Evolutionary conservation across 1,140 invertebrate genomes (phyloP).

Genomic region (Tetramorium parvispinum): DNA sequence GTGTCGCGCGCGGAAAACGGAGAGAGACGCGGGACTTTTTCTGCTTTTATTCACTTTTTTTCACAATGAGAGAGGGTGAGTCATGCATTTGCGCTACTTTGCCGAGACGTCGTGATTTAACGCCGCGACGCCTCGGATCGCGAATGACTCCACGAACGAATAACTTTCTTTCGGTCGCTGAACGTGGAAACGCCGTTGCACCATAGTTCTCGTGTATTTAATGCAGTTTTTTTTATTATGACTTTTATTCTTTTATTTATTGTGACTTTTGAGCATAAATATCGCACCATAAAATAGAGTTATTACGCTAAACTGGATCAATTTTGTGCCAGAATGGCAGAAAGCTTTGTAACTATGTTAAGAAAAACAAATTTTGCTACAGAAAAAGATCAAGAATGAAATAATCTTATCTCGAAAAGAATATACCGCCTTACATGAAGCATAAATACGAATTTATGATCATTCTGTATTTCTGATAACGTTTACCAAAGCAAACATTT

Average conservation of each 20-base stretch:
- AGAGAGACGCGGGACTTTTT: conserved; percentile 10
- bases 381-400: neutral
- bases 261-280: neutral
- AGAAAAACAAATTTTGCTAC: neutral
- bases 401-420: neutral
- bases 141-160: conserved; percentile 20
- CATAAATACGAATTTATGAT: neutral
- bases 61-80: conserved; percentile 15
- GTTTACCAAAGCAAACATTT: neutral
- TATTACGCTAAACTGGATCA: conserved; percentile 2
- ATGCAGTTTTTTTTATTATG: conserved; percentile 16
- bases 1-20: conserved; percentile 32
- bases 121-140: conserved; percentile 49
- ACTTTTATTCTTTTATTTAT: conserved; percentile 41
- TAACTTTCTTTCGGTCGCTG: conserved; percentile 43
- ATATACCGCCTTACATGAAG: neutral
- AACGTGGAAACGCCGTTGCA: conserved; percentile 15
- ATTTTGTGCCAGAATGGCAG: neutral
- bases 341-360: neutral
- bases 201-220: conserved; percentile 41
- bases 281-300: neutral
- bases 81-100: conserved; percentile 13
- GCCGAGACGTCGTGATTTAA: conserved; percentile 40
- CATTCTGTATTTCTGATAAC: neutral
- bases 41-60: conserved; percentile 45